Evolutionary conservation across 2,113 vertebrate genomes (phyloP), one percentile per base, ranked within the genome.

Genomic region (Vireo altiloquus): DNA sequence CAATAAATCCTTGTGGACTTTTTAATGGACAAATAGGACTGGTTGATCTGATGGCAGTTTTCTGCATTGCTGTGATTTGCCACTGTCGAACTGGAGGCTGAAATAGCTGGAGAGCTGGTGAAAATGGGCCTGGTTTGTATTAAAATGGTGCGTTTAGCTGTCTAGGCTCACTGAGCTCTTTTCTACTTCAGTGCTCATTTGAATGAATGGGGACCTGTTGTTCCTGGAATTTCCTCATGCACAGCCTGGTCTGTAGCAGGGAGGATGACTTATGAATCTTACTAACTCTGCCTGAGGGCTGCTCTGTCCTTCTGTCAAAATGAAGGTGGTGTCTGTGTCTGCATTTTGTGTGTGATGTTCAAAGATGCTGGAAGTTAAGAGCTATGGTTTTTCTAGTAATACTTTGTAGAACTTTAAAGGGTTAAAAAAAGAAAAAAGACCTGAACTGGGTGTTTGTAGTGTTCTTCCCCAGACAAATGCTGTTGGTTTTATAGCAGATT

Each of bases 41-140:
- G 91, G 27, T 74, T 90, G 59, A 60, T 71, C 82, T 66, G 60
- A 78, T 60, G 60, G 68, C 68, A 40, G 44, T 63, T 52, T 90
- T 88, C 82, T 78, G 68, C 83, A 65, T 91, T 69, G 78, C 46
- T 95, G 46, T 88, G 8, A 53, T 35, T 83, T 83, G 79, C 90
- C 82, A n/a, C 82, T 94, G 82, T 81, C 7, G 14, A 90, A 66
- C 40, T 77, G 60, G 53, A 91, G 47, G 44, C 69, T 90, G 87
- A 39, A 89, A 52, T 66, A 76, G 57, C 74, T 84, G 82, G 46
- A 77, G 57, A 81, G 66, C 35, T 79, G 63, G 79, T 87, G 68
- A 81, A 87, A 88, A 78, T 25, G 64, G 79, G 50, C 84, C 76
- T 82, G 46, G 82, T 95, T 94, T 94, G 65, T 93, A 97, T 95